Base-by-base conservation (phyloP, 2,113 vertebrate genomes). In the Chamaea fasciata region DNA sequence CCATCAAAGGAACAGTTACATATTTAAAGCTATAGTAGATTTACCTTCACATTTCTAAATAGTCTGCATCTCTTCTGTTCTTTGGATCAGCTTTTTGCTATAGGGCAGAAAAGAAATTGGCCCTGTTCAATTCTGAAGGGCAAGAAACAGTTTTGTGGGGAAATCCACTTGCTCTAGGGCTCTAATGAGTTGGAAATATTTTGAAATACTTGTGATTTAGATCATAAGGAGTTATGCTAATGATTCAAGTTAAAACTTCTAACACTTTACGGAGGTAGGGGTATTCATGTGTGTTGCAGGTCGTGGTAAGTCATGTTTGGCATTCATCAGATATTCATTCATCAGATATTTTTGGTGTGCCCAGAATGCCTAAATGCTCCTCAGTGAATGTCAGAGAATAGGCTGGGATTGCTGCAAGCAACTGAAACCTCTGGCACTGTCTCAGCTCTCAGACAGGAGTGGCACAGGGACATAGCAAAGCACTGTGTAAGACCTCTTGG, bases 81-180 rank as follows among this genome's bases (percentile, higher is more conserved):
- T 59, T 82, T 86, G 73, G 16, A 81, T 77, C 30, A 37, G 20
- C 49, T 81, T 83, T 89, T 77, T 71, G 57, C 63, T 83, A 1
- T 10, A 64, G 37, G 64, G 73, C 64, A 75, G 55, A 60, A 85
- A 74, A 90, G 27, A 85, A 82, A 35, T 57, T 83, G 88, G 71
- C 79, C 15, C 5, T 52, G 23, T 74, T 92, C 69, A 75, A 75
- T 65, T 47, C 63, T 67, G 70, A 94, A 95, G 67, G 62, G 90
- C 65, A 96, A 90, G 62, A 86, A 93, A 28, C 39, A 39, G n/a
- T 90, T 96, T 69, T 70, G 39, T 67, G 90, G 91, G 80, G 86
- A 96, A 97, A 93, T 92, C 92, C 91, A 71, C 87, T 87, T 83
- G 81, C 95, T 87, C 33, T 47, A 33, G 74, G 86, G 94, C 71